Evolutionary conservation across 2,113 vertebrate genomes (phyloP).

Genomic region (Podilymbus podiceps): DNA sequence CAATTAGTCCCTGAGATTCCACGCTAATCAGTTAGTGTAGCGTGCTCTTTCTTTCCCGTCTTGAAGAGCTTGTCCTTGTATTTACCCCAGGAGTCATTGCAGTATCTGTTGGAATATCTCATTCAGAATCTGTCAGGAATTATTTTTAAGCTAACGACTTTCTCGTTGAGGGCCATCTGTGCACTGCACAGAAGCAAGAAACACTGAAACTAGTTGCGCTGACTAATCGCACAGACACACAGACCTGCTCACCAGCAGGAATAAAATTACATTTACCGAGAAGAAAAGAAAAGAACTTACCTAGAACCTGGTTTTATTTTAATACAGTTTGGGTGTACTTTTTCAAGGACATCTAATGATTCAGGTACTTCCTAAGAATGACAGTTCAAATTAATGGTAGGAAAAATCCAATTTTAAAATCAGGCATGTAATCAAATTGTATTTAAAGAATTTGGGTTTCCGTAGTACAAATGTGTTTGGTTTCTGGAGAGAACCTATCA

Average conservation of each 20-base stretch:
- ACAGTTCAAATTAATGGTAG: neutral
- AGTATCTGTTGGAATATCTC: neutral
- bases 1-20: constrained; percentile 36
- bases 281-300: neutral
- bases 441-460: neutral
- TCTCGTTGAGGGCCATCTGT: neutral
- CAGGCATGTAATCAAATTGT: neutral
- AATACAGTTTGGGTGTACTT: neutral
- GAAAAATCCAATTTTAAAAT: neutral
- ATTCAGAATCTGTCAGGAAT: neutral
- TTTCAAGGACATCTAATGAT: neutral
- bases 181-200: neutral
- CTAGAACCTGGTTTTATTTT: neutral
- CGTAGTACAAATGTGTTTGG: neutral
- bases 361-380: neutral
- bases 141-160: neutral
- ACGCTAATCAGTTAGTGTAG: neutral
- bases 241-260: neutral
- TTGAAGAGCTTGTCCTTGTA: neutral
- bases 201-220: neutral
- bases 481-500: neutral
- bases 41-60: neutral
- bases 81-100: neutral
- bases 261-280: neutral
- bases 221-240: neutral